Percentiles rank a stretch among this genome's conserved stretches.
phyloP scores from a whole-genome alignment of 2,888 invertebrate species.

The Silvanus unidentatus region DNA sequence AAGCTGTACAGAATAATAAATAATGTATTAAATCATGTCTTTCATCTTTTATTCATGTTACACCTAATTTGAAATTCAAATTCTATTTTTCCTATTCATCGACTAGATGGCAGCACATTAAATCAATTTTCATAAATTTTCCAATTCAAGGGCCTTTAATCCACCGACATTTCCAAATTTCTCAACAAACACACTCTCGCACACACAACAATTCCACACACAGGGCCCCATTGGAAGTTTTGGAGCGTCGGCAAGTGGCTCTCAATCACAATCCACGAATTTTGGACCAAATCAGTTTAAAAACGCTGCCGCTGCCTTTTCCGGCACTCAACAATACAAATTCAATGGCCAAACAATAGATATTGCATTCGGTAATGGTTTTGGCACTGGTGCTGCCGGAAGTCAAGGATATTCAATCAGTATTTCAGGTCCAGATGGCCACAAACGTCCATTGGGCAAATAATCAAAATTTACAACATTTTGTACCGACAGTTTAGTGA shows the following conservation, averaged over 20 bases:
- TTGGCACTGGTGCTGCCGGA: slow-evolving; percentile 16
- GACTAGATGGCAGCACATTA: no score
- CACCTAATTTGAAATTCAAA: no score
- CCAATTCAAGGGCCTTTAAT: no score
- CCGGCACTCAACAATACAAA: slow-evolving; percentile 40
- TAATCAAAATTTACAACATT: slow-evolving; percentile 1
- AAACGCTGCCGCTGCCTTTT: slow-evolving; percentile 41
- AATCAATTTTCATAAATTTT: no score
- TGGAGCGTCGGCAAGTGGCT: slow-evolving; percentile 18
- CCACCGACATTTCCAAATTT: no score
- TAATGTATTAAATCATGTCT: no score
- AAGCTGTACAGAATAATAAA: no score
- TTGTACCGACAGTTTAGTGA: no score
- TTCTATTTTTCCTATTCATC: no score
- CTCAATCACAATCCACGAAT: slow-evolving; percentile 16
- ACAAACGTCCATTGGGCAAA: slow-evolving; percentile 10
- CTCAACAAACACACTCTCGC: slow-evolving; percentile 9
- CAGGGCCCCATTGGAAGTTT: slow-evolving; percentile 32
- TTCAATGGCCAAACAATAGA: slow-evolving; percentile 44
- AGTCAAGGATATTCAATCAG: slow-evolving; percentile 12
- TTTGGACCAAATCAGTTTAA: slow-evolving; percentile 14
- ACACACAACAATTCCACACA: slow-evolving; percentile 42
- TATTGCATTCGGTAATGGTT: slow-evolving; percentile 40
- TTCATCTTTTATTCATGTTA: no score
- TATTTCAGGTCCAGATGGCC: slow-evolving; percentile 14